A percentile compares a stretch with the other conserved stretches of the same genome.
Conservation (phyloP, 2,888 invertebrate species). For the Calameuta idolon region DNA sequence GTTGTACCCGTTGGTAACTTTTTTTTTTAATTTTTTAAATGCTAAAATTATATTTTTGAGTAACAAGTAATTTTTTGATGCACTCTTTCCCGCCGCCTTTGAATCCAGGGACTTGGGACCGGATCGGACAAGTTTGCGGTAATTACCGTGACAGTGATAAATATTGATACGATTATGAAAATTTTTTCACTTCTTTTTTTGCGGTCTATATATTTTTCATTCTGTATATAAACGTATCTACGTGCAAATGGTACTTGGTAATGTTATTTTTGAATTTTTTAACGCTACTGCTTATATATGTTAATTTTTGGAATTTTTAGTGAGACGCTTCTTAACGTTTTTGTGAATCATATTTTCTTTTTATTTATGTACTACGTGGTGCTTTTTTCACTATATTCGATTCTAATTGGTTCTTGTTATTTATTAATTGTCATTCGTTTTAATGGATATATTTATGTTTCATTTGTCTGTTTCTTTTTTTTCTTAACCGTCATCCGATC, state of each 20-base stretch:
- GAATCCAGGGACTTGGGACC: conserved; percentile 55
- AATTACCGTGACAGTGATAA: conserved; percentile 46
- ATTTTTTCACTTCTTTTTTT: neutral
- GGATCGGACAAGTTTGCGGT: conserved; percentile 64
- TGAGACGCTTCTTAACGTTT: too few relatives aligned
- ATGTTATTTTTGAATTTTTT: too few relatives aligned
- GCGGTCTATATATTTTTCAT: neutral
- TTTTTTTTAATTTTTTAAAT: conserved; percentile 6
- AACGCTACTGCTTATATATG: too few relatives aligned
- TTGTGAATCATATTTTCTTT: too few relatives aligned
- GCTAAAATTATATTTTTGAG: neutral
- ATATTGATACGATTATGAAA: neutral
- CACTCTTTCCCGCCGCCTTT: conserved; percentile 44
- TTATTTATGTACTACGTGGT: too few relatives aligned
- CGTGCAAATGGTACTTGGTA: too few relatives aligned
- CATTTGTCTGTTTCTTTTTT: neutral
- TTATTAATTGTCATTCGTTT: neutral
- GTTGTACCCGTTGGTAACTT: conserved; percentile 5
- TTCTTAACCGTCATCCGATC: neutral
- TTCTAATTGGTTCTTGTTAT: neutral
- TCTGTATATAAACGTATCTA: too few relatives aligned
- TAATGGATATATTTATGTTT: neutral
- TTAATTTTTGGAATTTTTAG: too few relatives aligned
- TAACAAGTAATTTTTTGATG: neutral
- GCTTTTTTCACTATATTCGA: neutral